These are phyloP conservation scores for Bos indicus DNA, from an alignment of 2,113 vertebrate species.

Conservation along the genomic window DNA sequence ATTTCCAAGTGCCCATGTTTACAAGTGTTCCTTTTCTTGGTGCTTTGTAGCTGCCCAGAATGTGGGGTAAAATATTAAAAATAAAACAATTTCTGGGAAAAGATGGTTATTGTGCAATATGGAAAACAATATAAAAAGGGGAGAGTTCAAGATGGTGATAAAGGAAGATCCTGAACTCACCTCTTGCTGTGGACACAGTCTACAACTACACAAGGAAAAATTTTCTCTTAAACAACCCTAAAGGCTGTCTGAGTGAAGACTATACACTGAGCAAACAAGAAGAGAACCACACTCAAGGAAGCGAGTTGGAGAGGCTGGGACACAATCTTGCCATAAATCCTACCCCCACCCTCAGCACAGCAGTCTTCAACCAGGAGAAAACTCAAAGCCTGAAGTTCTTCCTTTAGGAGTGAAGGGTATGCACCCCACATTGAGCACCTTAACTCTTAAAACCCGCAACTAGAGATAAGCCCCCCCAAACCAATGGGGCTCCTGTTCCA, in stretches of 20 bases:
- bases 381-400: not conserved
- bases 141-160: not conserved
- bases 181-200: not conserved
- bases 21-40: slow-evolving; percentile 50
- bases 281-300: not conserved
- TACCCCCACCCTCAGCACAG: not conserved
- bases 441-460: not conserved
- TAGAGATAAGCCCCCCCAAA: not conserved
- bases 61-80: slow-evolving; percentile 57
- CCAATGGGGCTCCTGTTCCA: not conserved
- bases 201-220: not conserved
- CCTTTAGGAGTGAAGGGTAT: not conserved
- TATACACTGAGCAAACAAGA: not conserved
- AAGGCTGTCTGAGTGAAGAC: not conserved
- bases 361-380: not conserved
- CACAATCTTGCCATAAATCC: too few species aligned
- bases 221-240: not conserved
- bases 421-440: not conserved
- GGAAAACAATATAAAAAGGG: not conserved
- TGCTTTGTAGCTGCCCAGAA: slow-evolving; percentile 51
- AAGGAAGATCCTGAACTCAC: not conserved
- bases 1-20: slow-evolving; percentile 24
- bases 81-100: slow-evolving; percentile 60
- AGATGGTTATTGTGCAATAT: slow-evolving; percentile 53
- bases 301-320: not conserved